phyloP scores from a whole-genome alignment of 2,888 invertebrate species.

The Mactromeris polynyma region DNA sequence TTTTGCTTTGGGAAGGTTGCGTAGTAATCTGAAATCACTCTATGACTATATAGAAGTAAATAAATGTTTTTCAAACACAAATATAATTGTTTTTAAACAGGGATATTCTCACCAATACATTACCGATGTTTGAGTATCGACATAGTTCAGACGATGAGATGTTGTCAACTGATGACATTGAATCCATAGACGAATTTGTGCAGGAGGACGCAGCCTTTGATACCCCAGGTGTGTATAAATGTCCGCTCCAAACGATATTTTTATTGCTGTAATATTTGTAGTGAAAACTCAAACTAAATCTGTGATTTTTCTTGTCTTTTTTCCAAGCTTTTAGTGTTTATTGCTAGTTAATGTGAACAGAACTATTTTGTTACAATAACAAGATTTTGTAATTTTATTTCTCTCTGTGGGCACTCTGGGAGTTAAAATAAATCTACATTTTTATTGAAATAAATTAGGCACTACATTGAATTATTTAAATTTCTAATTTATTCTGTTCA shows the following conservation, averaged over 20 bases:
- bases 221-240: slow-evolving; percentile 74
- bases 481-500: no score
- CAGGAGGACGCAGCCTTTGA: slow-evolving; percentile 84
- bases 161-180: slow-evolving; percentile 89
- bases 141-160: slow-evolving; percentile 94
- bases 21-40: no score
- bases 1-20: no score
- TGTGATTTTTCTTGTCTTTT: background rate
- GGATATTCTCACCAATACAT: slow-evolving; percentile 82
- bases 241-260: background rate
- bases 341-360: background rate
- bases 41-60: no score
- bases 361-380: background rate
- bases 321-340: background rate
- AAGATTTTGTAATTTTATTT: no score
- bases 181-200: slow-evolving; percentile 76
- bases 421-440: no score
- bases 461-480: no score
- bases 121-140: slow-evolving; percentile 84
- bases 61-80: no score
- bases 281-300: background rate
- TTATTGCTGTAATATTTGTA: background rate
- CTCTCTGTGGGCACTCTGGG: no score
- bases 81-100: slow-evolving; percentile 68
- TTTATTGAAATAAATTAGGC: no score